A percentile compares a stretch with the other conserved stretches of the same genome.
Conservation (phyloP, 1,140 invertebrate genomes). For the Drosophila fuyamai region DNA sequence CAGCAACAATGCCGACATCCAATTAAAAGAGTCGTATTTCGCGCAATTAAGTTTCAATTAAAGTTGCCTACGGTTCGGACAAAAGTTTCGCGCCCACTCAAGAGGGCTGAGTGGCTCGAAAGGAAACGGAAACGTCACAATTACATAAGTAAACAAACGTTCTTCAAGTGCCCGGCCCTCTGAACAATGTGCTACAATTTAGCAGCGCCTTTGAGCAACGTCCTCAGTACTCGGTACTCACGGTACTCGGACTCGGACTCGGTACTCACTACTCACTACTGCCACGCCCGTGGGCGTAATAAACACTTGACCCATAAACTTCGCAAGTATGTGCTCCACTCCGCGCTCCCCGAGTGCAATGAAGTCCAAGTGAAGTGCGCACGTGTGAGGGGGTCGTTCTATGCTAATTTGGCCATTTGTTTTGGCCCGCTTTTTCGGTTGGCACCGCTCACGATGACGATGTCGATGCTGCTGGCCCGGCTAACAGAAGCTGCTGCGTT, state of each 20-base stretch:
- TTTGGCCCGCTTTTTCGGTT: constrained; percentile 32
- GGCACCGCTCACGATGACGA: background rate
- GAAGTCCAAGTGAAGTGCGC: constrained; percentile 79
- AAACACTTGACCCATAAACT: constrained; percentile 81
- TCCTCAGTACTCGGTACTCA: background rate
- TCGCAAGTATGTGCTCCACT: constrained; percentile 70
- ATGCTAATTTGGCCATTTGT: constrained; percentile 80
- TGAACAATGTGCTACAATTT: constrained; percentile 79
- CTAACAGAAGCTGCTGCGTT: background rate
- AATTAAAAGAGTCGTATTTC: constrained; percentile 48
- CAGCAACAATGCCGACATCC: constrained; percentile 15
- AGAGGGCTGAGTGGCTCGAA: constrained; percentile 1
- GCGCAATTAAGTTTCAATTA: constrained; percentile 69
- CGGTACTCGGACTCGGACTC: background rate
- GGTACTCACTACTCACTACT: constrained; percentile 2
- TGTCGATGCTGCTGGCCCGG: constrained; percentile 1
- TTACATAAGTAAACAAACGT: constrained; percentile 82
- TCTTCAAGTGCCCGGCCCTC: constrained; percentile 37
- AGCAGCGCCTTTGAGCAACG: constrained; percentile 55
- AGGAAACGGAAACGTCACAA: constrained; percentile 62
- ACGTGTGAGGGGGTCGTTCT: constrained; percentile 47
- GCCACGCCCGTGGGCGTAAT: constrained; percentile 77
- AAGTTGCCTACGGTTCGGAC: constrained; percentile 40
- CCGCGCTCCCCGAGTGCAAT: constrained; percentile 64
- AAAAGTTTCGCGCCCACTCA: constrained; percentile 20